These are phyloP conservation scores for Tuta absoluta DNA, from an alignment of 2,888 invertebrate species.

Conservation along the genomic window DNA sequence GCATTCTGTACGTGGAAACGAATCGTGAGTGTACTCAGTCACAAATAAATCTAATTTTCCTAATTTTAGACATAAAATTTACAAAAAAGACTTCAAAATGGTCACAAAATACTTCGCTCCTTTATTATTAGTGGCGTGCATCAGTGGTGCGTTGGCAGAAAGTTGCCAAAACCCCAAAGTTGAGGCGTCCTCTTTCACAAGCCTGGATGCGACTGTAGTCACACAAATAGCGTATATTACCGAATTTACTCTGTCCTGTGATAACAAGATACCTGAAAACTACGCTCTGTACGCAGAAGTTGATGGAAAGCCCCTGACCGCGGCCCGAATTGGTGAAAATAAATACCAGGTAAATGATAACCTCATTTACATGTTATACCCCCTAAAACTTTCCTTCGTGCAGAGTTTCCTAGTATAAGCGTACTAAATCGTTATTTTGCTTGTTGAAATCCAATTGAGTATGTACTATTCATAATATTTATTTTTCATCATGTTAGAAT, in stretches of 20 bases:
- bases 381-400: background rate
- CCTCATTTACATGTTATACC: background rate
- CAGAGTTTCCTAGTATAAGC: no score
- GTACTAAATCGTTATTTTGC: no score
- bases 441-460: no score
- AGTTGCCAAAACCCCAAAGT: conserved; percentile 83
- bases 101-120: conserved; percentile 65
- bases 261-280: conserved; percentile 82
- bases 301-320: conserved; percentile 91
- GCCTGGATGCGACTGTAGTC: conserved; percentile 95
- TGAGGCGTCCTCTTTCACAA: conserved; percentile 91
- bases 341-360: conserved; percentile 89
- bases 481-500: no score
- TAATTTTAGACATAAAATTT: conserved; percentile 45
- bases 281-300: conserved; percentile 94
- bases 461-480: no score
- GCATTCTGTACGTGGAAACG: conserved; percentile 26
- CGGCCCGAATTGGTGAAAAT: conserved; percentile 88
- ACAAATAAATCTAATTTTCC: conserved; percentile 36
- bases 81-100: conserved; percentile 62
- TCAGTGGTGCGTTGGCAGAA: conserved; percentile 53
- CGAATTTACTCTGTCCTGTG: conserved; percentile 93
- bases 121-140: conserved; percentile 53
- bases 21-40: conserved; percentile 26
- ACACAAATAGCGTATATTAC: conserved; percentile 94